These are phyloP conservation scores for Petromus typicus DNA, from an alignment of 2,113 vertebrate species.

Conservation along the genomic window DNA sequence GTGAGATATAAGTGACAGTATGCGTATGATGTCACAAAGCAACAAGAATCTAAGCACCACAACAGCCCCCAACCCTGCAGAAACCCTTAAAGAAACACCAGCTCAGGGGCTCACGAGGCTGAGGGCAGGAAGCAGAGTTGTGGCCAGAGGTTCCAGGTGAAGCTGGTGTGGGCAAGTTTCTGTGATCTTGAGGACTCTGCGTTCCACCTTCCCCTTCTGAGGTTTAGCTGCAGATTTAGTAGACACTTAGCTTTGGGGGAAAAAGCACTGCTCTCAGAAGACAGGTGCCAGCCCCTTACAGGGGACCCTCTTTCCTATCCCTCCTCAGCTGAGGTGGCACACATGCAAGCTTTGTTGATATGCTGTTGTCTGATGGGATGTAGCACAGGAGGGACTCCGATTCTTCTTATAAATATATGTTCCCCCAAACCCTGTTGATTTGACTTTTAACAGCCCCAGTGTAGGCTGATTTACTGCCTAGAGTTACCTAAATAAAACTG, in stretches of 20 bases:
- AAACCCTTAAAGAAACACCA: constrained; percentile 29
- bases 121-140: background rate
- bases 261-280: no score
- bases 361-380: background rate
- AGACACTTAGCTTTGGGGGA: background rate
- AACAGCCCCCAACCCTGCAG: background rate
- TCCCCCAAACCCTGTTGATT: constrained; percentile 46
- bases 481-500: constrained; percentile 42
- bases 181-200: background rate
- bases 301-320: background rate
- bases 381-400: background rate
- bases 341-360: background rate
- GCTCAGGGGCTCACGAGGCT: background rate
- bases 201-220: background rate
- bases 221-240: background rate
- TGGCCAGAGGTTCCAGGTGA: background rate
- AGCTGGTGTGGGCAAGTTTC: constrained; percentile 23
- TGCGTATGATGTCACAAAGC: background rate
- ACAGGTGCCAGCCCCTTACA: background rate
- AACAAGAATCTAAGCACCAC: background rate
- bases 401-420: constrained; percentile 45
- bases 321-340: background rate
- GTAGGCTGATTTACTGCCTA: constrained; percentile 42
- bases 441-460: constrained; percentile 1
- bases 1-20: no score